Percentiles rank a stretch among this genome's conserved stretches.
Conservation (phyloP, 2,113 vertebrate genomes). For the Cervus canadensis region DNA sequence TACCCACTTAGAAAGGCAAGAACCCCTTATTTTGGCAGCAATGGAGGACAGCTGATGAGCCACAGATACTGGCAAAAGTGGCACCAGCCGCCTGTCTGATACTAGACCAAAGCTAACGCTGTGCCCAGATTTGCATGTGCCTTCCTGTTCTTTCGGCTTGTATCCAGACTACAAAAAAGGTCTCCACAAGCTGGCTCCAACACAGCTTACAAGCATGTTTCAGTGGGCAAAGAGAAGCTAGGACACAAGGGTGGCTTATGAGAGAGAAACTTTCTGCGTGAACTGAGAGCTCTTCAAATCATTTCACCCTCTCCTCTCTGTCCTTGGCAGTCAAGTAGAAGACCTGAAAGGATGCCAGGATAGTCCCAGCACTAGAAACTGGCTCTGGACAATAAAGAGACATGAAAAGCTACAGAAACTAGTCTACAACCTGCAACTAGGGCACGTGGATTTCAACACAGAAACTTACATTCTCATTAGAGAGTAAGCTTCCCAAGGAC, state of each 20-base stretch:
- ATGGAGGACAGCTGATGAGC: neutral
- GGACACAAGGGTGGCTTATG: neutral
- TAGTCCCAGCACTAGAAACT: neutral
- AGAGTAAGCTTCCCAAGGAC: neutral
- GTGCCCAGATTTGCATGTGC: neutral
- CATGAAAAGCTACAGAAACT: neutral
- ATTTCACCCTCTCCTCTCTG: neutral
- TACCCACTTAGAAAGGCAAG: neutral
- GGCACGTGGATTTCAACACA: neutral
- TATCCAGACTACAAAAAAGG: neutral
- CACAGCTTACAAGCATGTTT: neutral
- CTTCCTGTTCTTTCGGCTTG: neutral
- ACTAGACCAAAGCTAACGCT: neutral
- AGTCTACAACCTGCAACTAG: neutral
- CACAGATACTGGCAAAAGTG: neutral
- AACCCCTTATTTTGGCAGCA: conserved; percentile 20
- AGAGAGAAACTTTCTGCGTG: neutral
- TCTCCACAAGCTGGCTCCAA: neutral
- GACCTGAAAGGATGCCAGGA: neutral
- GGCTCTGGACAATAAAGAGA: neutral
- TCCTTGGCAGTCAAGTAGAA: neutral
- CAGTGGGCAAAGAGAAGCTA: neutral
- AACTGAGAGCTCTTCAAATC: neutral
- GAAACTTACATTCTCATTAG: neutral
- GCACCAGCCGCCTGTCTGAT: neutral